These are phyloP conservation scores for Hydropsyche betteni DNA, from an alignment of 2,888 invertebrate genomes.

Conservation along the genomic window DNA sequence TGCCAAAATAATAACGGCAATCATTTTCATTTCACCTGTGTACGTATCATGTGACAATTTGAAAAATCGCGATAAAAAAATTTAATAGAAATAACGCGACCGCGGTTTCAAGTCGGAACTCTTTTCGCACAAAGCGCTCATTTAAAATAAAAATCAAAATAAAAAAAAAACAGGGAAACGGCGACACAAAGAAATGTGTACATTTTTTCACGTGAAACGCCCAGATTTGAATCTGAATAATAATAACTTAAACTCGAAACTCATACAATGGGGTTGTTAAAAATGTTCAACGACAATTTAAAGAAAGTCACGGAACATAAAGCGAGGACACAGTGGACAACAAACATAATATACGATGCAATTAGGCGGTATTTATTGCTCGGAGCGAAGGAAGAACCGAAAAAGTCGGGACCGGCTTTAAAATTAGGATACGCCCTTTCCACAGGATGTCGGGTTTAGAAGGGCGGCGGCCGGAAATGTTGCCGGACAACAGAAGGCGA, in stretches of 20 bases:
- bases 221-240: too few species aligned
- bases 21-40: background rate
- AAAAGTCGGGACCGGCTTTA: constrained; percentile 30
- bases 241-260: too few species aligned
- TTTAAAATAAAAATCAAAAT: too few species aligned
- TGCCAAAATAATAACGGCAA: constrained; percentile 23
- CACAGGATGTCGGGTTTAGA: constrained; percentile 31
- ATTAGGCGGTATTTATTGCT: constrained; percentile 29
- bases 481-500: constrained; percentile 22
- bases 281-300: constrained; percentile 4
- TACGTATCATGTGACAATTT: background rate
- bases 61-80: background rate
- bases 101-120: too few species aligned
- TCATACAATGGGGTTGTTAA: too few species aligned
- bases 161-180: too few species aligned
- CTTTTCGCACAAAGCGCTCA: too few species aligned
- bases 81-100: background rate
- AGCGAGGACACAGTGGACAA: constrained; percentile 29
- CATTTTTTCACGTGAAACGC: too few species aligned
- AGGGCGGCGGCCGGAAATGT: constrained; percentile 37
- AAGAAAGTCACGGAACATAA: constrained; percentile 33
- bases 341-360: constrained; percentile 29
- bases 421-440: constrained; percentile 35
- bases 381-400: constrained; percentile 26
- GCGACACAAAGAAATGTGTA: too few species aligned